phyloP scores from a whole-genome alignment of 2,113 vertebrate species.

The Gorsachius goisagi region DNA sequence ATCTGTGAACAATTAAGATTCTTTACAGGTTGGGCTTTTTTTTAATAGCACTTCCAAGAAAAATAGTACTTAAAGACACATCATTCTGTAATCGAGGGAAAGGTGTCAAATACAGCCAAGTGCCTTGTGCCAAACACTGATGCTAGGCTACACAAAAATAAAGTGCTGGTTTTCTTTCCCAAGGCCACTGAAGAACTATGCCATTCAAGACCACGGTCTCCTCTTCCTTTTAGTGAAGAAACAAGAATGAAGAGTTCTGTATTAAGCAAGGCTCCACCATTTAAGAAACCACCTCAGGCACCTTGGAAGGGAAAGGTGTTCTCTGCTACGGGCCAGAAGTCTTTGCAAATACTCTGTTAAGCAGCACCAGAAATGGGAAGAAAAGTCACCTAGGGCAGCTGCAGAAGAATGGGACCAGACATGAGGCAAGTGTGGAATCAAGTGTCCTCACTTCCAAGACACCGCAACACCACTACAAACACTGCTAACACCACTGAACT shows the following conservation, averaged over 20 bases:
- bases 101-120: not conserved
- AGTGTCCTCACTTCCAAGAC: not conserved
- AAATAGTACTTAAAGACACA: not conserved
- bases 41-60: not conserved
- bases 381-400: not conserved
- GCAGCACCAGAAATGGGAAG: not conserved
- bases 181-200: not conserved
- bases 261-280: not conserved
- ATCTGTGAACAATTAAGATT: not conserved
- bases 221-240: not conserved
- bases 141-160: not conserved
- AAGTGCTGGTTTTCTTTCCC: not conserved
- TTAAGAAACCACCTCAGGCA: not conserved
- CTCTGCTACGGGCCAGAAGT: accelerated
- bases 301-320: not conserved
- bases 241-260: not conserved
- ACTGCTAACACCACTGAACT: not conserved
- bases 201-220: not conserved
- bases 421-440: accelerated
- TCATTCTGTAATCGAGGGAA: not conserved
- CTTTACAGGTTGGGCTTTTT: not conserved
- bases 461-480: not conserved
- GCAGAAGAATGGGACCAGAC: not conserved
- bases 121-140: not conserved
- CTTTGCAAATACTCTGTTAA: not conserved